Conservation (phyloP, 2,113 vertebrate genomes). For the Trinectes maculatus region DNA sequence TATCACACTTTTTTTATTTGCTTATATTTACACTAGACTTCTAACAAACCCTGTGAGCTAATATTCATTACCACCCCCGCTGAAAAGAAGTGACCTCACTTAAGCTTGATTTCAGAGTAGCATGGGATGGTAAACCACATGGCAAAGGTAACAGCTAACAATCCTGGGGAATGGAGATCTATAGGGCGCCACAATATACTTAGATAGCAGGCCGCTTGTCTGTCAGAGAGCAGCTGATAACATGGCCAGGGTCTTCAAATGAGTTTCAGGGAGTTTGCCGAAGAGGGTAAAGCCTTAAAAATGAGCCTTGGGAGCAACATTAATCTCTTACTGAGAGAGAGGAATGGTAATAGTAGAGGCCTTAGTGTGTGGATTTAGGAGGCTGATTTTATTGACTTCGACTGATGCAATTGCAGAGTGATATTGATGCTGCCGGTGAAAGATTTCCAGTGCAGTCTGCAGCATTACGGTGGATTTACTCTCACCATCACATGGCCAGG, state of each 20-base stretch:
- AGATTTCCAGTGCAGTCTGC: slow-evolving; percentile 42
- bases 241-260: slow-evolving; percentile 34
- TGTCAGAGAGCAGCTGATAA: slow-evolving; percentile 46
- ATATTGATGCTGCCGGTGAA: slow-evolving; percentile 48
- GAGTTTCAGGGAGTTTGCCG: slow-evolving; percentile 29
- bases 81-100: too few species aligned
- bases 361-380: slow-evolving; percentile 64
- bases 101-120: too few species aligned
- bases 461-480: slow-evolving; percentile 38
- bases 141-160: slow-evolving; percentile 28
- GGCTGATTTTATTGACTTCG: slow-evolving; percentile 65
- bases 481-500: not conserved
- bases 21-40: too few species aligned
- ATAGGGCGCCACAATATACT: not conserved
- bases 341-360: slow-evolving; percentile 54
- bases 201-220: slow-evolving; percentile 30
- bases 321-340: slow-evolving; percentile 56
- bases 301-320: slow-evolving; percentile 47
- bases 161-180: slow-evolving; percentile 33
- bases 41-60: too few species aligned
- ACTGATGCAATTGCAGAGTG: slow-evolving; percentile 44
- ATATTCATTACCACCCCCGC: too few species aligned
- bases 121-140: not conserved
- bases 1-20: too few species aligned
- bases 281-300: slow-evolving; percentile 50